Percentiles rank a stretch among this genome's conserved stretches.
Conservation (phyloP, 2,113 vertebrate genomes). For the Pardalotus punctatus region DNA sequence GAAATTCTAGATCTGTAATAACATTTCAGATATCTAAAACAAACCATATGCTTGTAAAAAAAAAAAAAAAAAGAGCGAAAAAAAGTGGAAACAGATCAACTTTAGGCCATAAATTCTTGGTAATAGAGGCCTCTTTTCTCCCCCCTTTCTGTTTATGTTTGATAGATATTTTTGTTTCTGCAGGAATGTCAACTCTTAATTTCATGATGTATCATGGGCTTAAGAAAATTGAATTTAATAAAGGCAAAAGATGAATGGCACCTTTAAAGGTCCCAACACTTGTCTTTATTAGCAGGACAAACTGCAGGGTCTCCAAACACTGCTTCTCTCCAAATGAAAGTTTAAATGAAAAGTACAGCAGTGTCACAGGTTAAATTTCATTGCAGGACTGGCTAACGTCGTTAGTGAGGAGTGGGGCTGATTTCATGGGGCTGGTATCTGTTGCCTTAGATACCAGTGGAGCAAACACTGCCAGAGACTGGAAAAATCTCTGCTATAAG, state of each 20-base stretch:
- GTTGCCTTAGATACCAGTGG: slow-evolving; percentile 73
- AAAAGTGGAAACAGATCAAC: slow-evolving; percentile 80
- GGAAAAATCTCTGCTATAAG: slow-evolving; percentile 20
- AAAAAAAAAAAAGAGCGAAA: not conserved
- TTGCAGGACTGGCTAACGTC: slow-evolving; percentile 74
- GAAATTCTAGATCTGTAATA: slow-evolving; percentile 80
- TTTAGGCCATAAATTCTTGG: slow-evolving; percentile 79
- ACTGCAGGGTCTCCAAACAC: slow-evolving; percentile 79
- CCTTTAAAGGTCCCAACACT: slow-evolving; percentile 86
- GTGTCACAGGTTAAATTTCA: slow-evolving; percentile 84
- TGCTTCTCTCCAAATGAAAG: slow-evolving; percentile 81
- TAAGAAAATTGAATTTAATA: slow-evolving; percentile 87
- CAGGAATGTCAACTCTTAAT: slow-evolving; percentile 85
- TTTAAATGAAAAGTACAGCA: slow-evolving; percentile 85
- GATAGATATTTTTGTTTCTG: slow-evolving; percentile 85
- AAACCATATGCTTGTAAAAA: slow-evolving; percentile 76
- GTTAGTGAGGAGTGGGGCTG: slow-evolving; percentile 73
- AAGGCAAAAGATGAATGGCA: slow-evolving; percentile 85
- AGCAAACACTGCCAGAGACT: slow-evolving; percentile 67
- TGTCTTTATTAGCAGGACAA: slow-evolving; percentile 86
- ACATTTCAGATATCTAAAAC: slow-evolving; percentile 79
- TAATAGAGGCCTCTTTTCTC: slow-evolving; percentile 62
- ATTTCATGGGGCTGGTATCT: slow-evolving; percentile 75
- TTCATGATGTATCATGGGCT: slow-evolving; percentile 83
- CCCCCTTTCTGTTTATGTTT: slow-evolving; percentile 74